Percentiles rank a stretch among this genome's conserved stretches.
Conservation (phyloP, 2,113 vertebrate genomes). For the Hippocampus guttulatus region DNA sequence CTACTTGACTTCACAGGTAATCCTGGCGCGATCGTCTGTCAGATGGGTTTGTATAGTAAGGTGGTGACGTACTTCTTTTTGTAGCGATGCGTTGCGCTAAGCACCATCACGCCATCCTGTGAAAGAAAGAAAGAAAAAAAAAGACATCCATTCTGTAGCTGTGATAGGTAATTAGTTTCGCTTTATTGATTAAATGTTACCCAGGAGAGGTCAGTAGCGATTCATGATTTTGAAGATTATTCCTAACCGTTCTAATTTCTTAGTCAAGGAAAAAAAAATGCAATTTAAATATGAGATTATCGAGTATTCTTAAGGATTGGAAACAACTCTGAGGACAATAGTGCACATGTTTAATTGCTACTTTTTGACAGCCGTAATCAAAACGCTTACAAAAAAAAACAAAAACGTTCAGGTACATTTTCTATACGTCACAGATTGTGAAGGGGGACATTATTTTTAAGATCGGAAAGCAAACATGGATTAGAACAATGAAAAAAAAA, state of each 20-base stretch:
- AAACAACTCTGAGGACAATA: too few species aligned
- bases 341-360: too few species aligned
- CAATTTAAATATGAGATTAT: too few species aligned
- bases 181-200: background rate
- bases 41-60: slow-evolving; percentile 78
- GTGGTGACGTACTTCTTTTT: slow-evolving; percentile 99
- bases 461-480: background rate
- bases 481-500: background rate
- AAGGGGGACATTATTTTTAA: background rate
- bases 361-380: background rate
- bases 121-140: background rate
- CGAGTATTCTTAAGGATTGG: too few species aligned
- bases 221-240: background rate
- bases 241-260: too few species aligned
- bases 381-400: background rate
- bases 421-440: background rate
- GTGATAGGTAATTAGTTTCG: too few species aligned
- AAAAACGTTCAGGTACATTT: background rate
- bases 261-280: too few species aligned
- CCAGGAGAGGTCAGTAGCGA: background rate
- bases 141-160: background rate
- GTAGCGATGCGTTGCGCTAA: slow-evolving; percentile 94
- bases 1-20: slow-evolving; percentile 2
- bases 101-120: slow-evolving; percentile 96
- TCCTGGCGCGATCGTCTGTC: slow-evolving; percentile 29